phyloP scores from a whole-genome alignment of 2,113 vertebrate species.

The Arvicanthis niloticus region DNA sequence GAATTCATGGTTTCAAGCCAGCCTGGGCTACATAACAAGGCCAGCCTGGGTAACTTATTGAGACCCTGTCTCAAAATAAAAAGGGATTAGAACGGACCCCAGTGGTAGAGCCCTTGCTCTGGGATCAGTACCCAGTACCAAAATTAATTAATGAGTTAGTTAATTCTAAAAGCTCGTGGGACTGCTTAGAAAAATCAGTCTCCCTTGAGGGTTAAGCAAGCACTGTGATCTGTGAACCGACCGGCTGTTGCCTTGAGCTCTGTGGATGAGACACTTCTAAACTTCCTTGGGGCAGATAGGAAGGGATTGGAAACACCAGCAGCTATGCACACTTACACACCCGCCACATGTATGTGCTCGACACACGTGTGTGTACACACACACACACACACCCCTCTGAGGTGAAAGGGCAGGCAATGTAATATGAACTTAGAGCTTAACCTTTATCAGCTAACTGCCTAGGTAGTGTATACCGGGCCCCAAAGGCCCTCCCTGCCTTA shows the following conservation, averaged over 20 bases:
- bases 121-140: background rate
- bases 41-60: background rate
- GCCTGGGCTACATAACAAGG: background rate
- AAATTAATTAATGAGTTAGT: background rate
- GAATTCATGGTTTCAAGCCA: background rate
- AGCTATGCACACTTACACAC: no score
- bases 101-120: background rate
- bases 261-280: background rate
- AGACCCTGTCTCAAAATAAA: background rate
- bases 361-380: background rate
- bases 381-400: background rate
- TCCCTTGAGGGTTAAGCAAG: background rate
- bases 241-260: background rate
- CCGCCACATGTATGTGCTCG: background rate
- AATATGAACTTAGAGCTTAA: rapidly evolving
- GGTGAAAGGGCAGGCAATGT: background rate
- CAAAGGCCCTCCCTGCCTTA: background rate
- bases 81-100: background rate
- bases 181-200: background rate
- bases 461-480: background rate
- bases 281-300: background rate
- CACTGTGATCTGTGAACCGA: background rate
- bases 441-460: background rate
- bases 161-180: background rate
- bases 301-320: background rate